Evolutionary conservation across 2,797 vertebrate genomes (phyloP).

Genomic region (Potorous gilbertii): DNA sequence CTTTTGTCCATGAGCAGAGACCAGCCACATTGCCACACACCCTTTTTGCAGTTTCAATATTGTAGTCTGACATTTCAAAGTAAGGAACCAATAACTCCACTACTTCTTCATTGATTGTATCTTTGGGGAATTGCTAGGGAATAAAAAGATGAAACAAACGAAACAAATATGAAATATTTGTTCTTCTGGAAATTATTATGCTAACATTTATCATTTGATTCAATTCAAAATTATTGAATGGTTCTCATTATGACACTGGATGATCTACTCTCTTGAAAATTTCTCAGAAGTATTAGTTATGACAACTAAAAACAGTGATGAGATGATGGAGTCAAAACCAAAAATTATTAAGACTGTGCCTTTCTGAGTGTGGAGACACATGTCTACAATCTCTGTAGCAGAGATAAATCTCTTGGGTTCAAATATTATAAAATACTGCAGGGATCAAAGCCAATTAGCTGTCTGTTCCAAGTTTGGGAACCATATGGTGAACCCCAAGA

Average conservation of each 20-base stretch:
- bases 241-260: not conserved
- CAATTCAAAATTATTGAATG: not conserved
- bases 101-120: slow-evolving; percentile 95
- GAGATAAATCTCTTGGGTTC: not conserved
- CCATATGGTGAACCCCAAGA: not conserved
- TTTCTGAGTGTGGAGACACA: not conserved
- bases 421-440: not conserved
- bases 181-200: not conserved
- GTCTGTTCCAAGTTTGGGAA: not conserved
- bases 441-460: not conserved
- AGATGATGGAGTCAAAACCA: not conserved
- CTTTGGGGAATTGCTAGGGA: slow-evolving; percentile 95
- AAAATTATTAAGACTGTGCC: not conserved
- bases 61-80: slow-evolving; percentile 96
- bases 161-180: slow-evolving; percentile 16
- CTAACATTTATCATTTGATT: not conserved
- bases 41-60: slow-evolving; percentile 95
- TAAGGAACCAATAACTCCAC: slow-evolving; percentile 95
- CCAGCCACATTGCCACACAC: slow-evolving; percentile 97
- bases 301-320: not conserved
- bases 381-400: not conserved
- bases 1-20: slow-evolving; percentile 98
- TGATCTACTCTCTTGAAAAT: not conserved
- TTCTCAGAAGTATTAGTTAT: not conserved
- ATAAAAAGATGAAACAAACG: slow-evolving; percentile 16